phyloP scores from a whole-genome alignment of 2,113 vertebrate species.

The Globicephala melas region DNA sequence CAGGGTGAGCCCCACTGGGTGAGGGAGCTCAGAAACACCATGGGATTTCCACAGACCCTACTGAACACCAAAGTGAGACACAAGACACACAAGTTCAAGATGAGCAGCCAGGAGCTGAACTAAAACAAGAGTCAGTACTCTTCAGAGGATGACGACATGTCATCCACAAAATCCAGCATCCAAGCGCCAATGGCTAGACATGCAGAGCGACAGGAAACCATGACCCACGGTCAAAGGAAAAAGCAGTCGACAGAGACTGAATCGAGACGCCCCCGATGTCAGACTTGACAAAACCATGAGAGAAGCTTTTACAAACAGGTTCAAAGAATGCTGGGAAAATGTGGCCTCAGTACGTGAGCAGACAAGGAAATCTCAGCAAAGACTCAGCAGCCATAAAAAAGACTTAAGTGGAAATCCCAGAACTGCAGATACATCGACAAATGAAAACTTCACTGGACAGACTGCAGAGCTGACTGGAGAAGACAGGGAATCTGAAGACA shows the following conservation, averaged over 20 bases:
- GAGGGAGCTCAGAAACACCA: neutral
- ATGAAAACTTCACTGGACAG: accelerated
- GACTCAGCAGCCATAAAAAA: neutral
- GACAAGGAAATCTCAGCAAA: neutral
- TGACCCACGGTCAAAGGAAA: accelerated
- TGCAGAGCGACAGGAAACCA: accelerated
- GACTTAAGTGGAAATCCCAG: neutral
- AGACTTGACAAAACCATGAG: neutral
- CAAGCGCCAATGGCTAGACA: neutral
- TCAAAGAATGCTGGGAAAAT: neutral
- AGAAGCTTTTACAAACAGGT: neutral
- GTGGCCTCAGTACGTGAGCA: neutral
- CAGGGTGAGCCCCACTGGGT: neutral
- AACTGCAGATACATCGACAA: neutral
- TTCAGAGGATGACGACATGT: accelerated
- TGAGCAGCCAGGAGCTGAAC: neutral
- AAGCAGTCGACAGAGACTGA: neutral
- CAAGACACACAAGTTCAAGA: too few relatives aligned
- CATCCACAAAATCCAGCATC: accelerated
- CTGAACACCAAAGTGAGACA: neutral
- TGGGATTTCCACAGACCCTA: neutral
- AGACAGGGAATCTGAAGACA: neutral
- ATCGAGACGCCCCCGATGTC: accelerated
- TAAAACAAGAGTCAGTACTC: accelerated
- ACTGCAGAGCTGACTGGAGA: neutral